These are phyloP conservation scores for Apis laboriosa DNA, from an alignment of 1,140 invertebrate species.

Conservation along the genomic window DNA sequence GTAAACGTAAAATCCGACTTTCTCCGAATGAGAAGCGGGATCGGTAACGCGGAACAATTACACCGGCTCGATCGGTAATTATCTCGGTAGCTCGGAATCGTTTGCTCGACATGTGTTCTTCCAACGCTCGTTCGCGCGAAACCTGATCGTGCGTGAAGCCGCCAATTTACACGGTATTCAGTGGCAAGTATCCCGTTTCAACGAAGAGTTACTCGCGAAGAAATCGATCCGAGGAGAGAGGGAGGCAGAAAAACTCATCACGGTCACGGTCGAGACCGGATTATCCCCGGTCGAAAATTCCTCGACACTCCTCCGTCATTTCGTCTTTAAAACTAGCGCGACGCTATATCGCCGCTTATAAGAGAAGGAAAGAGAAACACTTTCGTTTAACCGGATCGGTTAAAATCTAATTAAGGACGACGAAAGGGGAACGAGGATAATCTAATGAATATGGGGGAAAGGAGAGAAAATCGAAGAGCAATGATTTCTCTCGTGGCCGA, in stretches of 20 bases:
- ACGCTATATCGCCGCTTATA: rapidly evolving
- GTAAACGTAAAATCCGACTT: not conserved
- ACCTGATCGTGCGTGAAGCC: constrained; percentile 48
- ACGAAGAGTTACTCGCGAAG: constrained; percentile 38
- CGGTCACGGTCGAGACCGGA: not conserved
- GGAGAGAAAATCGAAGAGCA: constrained; percentile 33
- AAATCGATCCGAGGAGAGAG: constrained; percentile 23
- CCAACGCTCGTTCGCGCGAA: constrained; percentile 24
- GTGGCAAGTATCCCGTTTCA: constrained; percentile 46
- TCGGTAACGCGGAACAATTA: not conserved
- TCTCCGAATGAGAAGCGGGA: too few species aligned
- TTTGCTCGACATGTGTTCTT: constrained; percentile 29
- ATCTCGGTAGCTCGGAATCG: constrained; percentile 18
- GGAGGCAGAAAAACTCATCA: not conserved
- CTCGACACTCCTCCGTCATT: not conserved
- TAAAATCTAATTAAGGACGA: too few species aligned
- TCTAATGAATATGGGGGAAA: constrained; percentile 22
- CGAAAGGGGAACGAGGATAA: not conserved
- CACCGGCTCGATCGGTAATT: not conserved
- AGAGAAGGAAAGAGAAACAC: not conserved
- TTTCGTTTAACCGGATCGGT: not conserved
- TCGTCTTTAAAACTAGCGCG: not conserved
- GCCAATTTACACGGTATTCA: constrained; percentile 46
- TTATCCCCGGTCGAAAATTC: not conserved
- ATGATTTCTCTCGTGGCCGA: constrained; percentile 46